Base-by-base conservation (phyloP, 2,113 vertebrate species). In the Paralichthys olivaceus region DNA sequence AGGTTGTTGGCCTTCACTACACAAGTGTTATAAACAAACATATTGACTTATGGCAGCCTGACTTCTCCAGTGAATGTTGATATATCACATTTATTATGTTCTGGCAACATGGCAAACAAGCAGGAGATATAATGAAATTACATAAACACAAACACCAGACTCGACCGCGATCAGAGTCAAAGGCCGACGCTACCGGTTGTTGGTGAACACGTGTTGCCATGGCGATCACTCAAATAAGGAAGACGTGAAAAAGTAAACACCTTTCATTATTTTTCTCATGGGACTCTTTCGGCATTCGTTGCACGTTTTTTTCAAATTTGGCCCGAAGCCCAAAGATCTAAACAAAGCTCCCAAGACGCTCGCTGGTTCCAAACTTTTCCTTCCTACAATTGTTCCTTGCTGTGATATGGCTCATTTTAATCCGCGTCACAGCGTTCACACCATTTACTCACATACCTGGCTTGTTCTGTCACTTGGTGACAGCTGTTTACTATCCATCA, bases 301-400 rank as follows among this genome's bases (percentile, higher is more conserved):
- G 25, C 79, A 75, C 69, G 56, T 78, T 84, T n/a, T 78, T 79
- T 80, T 64, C 62, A 70, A 66, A 66, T 55, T 75, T 78, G 72
- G 85, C 59, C 56, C 60, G 9, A 11, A 51, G 75, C 79, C 57
- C 49, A 81, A 65, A 84, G 71, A 82, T 82, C 54, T 76, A 40
- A 81, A 71, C 73, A 83, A 72, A 77, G 55, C 78, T 80, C 66
- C 47, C 1, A 25, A 70, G 69, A 72, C 43, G 1, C 67, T 68
- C 1, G 20, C 78, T 40, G 25, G 34, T 65, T 49, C 71, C 26
- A 60, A 54, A 81, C 49, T 23, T 88, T 91, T 89, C 89, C 88
- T 91, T 93, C 92, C 92, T 85, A 56, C 77, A 23, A 90, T 93
- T 93, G 86, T 91, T 80, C 19, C 13, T 43, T 3, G 28, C 81